Base-by-base conservation (phyloP, 2,113 vertebrate genomes). In the Falco punctatus region DNA sequence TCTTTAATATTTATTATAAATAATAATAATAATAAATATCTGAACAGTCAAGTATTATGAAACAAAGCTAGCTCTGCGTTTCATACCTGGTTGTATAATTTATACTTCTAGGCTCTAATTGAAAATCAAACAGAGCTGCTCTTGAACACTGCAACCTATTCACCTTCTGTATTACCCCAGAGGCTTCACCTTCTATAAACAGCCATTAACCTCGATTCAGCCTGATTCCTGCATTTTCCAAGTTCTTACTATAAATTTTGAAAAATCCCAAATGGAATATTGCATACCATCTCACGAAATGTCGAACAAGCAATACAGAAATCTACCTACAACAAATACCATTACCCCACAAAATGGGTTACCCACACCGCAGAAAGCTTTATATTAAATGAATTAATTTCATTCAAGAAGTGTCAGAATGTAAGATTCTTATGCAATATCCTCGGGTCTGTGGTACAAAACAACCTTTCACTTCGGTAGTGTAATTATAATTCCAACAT, bases 171-270 rank as follows among this genome's bases (percentile, higher is more conserved):
- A 32, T 52, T 83, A 92, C 94, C 38, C 91, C 44, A 23, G 66
- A 97, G 88, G 61, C 65, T 97, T 95, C 73, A 92, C 81, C n/a
- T 93, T 93, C 17, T 48, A 89, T 66, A 94, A 96, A 97, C 13
- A 94, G 94, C 52, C 73, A 92, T 96, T 96, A 98, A 97, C 86
- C 81, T 96, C 62, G 28, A 48, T 65, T 92, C 21, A 55, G 69
- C 70, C 69, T 15, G 32, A 66, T 90, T 83, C 88, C 61, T 19
- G 42, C 44, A 73, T 85, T 94, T 91, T 96, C 88, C 81, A 91
- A 93, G 77, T 93, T 94, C 88, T 78, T 92, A 92, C 74, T 73
- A 94, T 23, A 83, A 78, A 88, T 91, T 91, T 17, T 88, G 73
- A 86, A 92, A 71, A 95, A 61, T 82, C 74, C 77, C 74, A 49